Base-by-base conservation (phyloP, 2,888 invertebrate genomes). In the Cataglyphis livida region DNA sequence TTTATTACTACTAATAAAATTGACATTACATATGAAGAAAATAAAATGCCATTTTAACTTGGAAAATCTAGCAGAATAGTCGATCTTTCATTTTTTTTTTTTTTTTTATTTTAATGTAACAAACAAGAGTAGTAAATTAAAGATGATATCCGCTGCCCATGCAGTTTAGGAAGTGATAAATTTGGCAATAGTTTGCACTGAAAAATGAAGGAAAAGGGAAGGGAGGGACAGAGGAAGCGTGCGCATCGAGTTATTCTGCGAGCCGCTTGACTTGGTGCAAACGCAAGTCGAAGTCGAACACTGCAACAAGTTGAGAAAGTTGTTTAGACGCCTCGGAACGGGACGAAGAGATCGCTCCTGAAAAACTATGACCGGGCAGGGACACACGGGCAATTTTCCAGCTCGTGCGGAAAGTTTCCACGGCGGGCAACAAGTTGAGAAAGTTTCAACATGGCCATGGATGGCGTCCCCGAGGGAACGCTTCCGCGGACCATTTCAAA, bases 281-380 rank as follows among this genome's bases (percentile, higher is more conserved):
- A 62, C 35, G 61, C 48, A 25, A 59, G 66, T 78, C 64, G 32
- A 25, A 75, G 73, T 82, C 84, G 75, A 74, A 76, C 54, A 84
- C 59, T 91, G 91, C 92, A 91, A 92, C 91, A 91, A 92, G 92
- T 92, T 91, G 89, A 78, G 86, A 91, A 91, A 92, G 91, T 91
- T 92, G 89, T 91, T 91, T 86, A 86, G 89, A 87, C 85, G 83
- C 65, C 76, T 71, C 64, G 84, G 62, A 85, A 84, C 64, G 62
- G 64, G 82, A 81, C 70, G 74, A 32, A 32, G 81, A 59, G 83
- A 84, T 82, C 78, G 78, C 28, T 82, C 66, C 75, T 78, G 84
- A 88, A 89, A 90, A 89, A 88, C 83, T 88, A 87, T 66, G 75
- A 62, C 62, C 82, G 82, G 84, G 83, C 68, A 83, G 83, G 81